Base-by-base conservation (phyloP, 2,888 invertebrate genomes). In the Monochamus alternatus region DNA sequence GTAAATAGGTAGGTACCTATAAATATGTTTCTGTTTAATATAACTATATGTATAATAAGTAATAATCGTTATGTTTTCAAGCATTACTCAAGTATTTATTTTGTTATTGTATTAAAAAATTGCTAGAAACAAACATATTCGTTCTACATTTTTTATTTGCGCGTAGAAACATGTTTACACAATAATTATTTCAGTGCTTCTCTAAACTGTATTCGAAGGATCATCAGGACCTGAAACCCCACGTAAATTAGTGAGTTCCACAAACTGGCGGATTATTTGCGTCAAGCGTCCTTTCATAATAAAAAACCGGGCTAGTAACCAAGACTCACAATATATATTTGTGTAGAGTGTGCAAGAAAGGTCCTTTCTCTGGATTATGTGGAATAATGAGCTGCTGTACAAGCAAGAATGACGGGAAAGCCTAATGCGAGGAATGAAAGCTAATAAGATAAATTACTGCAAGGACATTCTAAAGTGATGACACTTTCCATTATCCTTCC, bases 401-500 rank as follows among this genome's bases (percentile, higher is more conserved):
- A 38, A 52, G 60, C 76, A 75, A 75, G 77, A 78, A 78, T 77
- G 80, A 79, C 82, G 76, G 80, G 79, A 80, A 79, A 78, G 75
- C 73, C 73, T 77, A 63, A 75, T 82, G 80, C 81, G 80, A 78
- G 80, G 79, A 80, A 81, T 83, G 83, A 83, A 83, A 82, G 83
- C 83, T 84, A 83, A 84, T 84, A 84, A 84, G 84, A 84, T 84
- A 84, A 84, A 84, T 84, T 84, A 83, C 84, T 81, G 76, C 76
- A 79, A 81, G 83, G 82, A 81, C 82, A 80, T 82, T 83, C 81
- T 80, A 76, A 75, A 81, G 81, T 80, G 83, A 83, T 81, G 83
- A 83, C 81, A 83, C 84, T 84, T 81, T 81, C 77, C 81, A 82
- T 84, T 84, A 82, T 84, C 80, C 81, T 79, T 80, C 77, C 63